Evolutionary conservation across 2,113 vertebrate species (phyloP), one percentile per base, ranked within the genome.

Genomic region (Nesoenas mayeri): DNA sequence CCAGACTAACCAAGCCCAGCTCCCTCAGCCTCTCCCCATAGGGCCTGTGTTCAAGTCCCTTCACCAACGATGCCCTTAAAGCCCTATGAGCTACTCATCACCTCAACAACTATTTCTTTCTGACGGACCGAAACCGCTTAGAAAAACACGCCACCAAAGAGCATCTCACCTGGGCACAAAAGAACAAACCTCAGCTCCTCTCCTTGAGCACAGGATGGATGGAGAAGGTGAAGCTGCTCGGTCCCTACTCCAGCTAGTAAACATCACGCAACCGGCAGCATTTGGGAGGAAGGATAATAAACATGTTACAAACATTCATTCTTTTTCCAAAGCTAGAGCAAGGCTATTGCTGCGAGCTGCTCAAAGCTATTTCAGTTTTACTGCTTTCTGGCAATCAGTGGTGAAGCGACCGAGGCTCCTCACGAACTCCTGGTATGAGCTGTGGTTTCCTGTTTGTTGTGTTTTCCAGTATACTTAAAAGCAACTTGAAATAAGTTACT

Each of bases 381-480:
- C 47, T 44, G 58, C n/a, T 92, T 89, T 85, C 93, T 85, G 54
- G 58, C 73, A 91, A 67, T 8, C 71, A 60, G 40, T 29, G 70
- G 85, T 67, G 71, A 77, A 61, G 48, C 32, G 19, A 38, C 13
- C 0, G 7, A 20, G 34, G 56, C 42, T 82, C 77, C 75, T 78
- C 82, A 67, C 70, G 67, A 67, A 89, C n/a, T 53, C 86, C 64
- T 28, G 54, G 51, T 81, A 53, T 17, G 60, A 73, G 81, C 54
- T 86, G 78, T 74, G 81, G 71, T 79, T 92, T 90, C 93, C 90
- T 86, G 86, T 83, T 92, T 82, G 72, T 70, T 94, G 32, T 64
- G 42, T 86, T 90, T 79, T 87, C 82, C 78, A 83, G 72, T 67
- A 53, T 25, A 95, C 65, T 80, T 36, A 40, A 79, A 79, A 69